Percentiles rank a stretch among this genome's conserved stretches.
These are phyloP conservation scores for Epinephelus cyanopodus DNA, from an alignment of 2,113 vertebrate species.

Conservation along the genomic window DNA sequence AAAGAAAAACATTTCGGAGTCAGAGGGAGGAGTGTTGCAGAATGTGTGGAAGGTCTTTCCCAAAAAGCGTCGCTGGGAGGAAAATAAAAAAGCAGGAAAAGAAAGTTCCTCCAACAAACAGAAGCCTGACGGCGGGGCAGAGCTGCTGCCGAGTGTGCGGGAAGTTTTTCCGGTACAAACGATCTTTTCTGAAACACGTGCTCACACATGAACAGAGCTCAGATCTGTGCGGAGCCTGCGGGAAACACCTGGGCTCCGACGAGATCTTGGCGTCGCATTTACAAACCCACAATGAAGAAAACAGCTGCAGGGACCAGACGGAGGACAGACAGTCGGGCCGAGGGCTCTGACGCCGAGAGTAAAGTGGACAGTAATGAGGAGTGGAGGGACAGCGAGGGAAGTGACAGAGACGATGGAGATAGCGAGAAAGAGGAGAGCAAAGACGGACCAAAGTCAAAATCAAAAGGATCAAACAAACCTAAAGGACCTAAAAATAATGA, in stretches of 20 bases:
- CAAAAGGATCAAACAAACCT: not conserved
- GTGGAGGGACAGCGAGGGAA: slow-evolving; percentile 10
- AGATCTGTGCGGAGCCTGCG: slow-evolving; percentile 38
- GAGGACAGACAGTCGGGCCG: not conserved
- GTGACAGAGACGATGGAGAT: not conserved
- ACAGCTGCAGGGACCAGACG: slow-evolving; percentile 13
- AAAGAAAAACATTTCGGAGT: not conserved
- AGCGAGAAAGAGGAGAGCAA: not conserved
- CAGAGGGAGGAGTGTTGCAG: not conserved
- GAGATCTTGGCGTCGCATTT: slow-evolving; percentile 42
- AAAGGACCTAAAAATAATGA: not conserved
- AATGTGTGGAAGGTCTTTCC: slow-evolving; percentile 9
- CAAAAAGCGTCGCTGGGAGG: not conserved
- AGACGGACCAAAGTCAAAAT: not conserved
- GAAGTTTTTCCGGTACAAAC: slow-evolving; percentile 35
- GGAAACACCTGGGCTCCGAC: slow-evolving; percentile 24
- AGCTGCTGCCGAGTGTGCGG: slow-evolving; percentile 45
- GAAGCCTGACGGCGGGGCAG: not conserved
- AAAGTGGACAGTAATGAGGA: slow-evolving; percentile 11
- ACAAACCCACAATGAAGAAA: slow-evolving; percentile 27
- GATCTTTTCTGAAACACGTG: slow-evolving; percentile 54
- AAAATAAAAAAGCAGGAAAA: not conserved
- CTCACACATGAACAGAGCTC: slow-evolving; percentile 30
- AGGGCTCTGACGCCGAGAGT: not conserved
- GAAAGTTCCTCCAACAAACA: not conserved